Evolutionary conservation across 2,888 invertebrate genomes (phyloP), one percentile per base, ranked within the genome.

Genomic region (Neria commutata): DNA sequence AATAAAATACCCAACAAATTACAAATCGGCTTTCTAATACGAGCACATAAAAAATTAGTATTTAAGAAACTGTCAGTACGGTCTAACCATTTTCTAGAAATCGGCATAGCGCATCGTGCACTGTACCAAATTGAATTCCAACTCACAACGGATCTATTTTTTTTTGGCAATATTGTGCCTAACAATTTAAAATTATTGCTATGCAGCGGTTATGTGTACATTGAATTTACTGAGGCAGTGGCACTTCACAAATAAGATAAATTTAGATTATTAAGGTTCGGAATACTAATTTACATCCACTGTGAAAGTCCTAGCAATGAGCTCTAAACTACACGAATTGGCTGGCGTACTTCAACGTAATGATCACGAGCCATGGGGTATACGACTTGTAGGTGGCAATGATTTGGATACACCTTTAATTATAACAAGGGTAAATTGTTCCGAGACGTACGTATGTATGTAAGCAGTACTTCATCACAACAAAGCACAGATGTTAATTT

Each of bases 401-500:
- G 94, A 94, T 85, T 87, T 93, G 75, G 90, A 91, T 77, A 89
- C 91, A 53, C 94, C 94, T 63, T 87, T 95, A 79, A 90, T 94
- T 81, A 89, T 95, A 80, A 94, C 94, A 67, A 90, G 90, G 89
- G 94, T 94, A 88, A 86, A 85, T 60, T 10, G 46, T 51, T n/a
- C n/a, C n/a, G n/a, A n/a, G n/a, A n/a, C n/a, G n/a, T n/a, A n/a
- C n/a, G n/a, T n/a, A 29, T 37, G 47, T 26, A 42, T 49, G 52
- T 21, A 40, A 24, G 42, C 52, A 50, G 60, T 52, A n/a, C n/a
- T n/a, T n/a, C n/a, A n/a, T n/a, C n/a, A n/a, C n/a, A n/a, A n/a
- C n/a, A n/a, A n/a, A n/a, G n/a, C n/a, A n/a, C n/a, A n/a, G n/a
- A n/a, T n/a, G n/a, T n/a, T n/a, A n/a, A n/a, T n/a, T n/a, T n/a